Evolutionary conservation across 2,888 invertebrate genomes (phyloP).

Genomic region (Marasmarcha lunaedactyla): DNA sequence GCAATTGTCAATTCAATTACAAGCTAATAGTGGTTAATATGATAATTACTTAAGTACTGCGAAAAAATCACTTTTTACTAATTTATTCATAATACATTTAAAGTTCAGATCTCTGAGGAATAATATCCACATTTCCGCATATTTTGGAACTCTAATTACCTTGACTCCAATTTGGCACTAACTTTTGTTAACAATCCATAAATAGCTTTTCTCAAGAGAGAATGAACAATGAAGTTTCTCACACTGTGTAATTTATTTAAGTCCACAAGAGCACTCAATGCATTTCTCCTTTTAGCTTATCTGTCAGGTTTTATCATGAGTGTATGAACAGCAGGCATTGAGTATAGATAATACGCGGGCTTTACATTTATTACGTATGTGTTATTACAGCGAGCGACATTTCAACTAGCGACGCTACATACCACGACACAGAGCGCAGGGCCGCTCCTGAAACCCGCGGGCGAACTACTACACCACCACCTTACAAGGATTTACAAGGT

Average conservation of each 20-base stretch:
- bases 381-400: slow-evolving; percentile 41
- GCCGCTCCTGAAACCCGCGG: slow-evolving; percentile 28
- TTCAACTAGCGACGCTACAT: slow-evolving; percentile 34
- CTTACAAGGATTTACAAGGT: slow-evolving; percentile 51
- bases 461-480: slow-evolving; percentile 38
- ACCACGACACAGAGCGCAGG: slow-evolving; percentile 32
- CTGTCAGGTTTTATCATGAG: slow-evolving; percentile 49
- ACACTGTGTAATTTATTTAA: not conserved
- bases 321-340: slow-evolving; percentile 43
- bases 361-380: slow-evolving; percentile 17
- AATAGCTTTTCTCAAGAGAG: not conserved
- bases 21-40: no score
- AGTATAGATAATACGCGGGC: slow-evolving; percentile 35
- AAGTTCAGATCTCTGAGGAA: no score
- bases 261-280: slow-evolving; percentile 5
- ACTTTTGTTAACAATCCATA: not conserved
- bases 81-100: no score
- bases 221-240: not conserved
- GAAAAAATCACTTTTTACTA: no score
- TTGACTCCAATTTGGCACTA: not conserved
- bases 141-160: no score
- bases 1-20: no score
- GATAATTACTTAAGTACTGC: no score
- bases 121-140: no score
- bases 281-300: slow-evolving; percentile 23